These are phyloP conservation scores for Petrosia ficiformis DNA, from an alignment of 37 sponge, comb jelly and placozoan species.

Conservation along the genomic window DNA sequence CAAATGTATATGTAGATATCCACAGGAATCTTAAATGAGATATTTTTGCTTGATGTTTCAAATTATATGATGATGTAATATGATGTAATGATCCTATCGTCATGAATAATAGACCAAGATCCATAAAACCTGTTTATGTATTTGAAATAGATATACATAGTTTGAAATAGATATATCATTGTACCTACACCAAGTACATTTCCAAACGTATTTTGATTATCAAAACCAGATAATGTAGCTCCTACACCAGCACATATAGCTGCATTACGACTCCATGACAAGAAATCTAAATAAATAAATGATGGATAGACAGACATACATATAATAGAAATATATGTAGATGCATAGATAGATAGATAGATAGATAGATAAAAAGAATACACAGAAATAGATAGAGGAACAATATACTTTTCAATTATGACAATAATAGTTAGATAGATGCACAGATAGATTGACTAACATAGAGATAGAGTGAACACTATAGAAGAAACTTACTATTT, in stretches of 20 bases:
- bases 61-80: background rate
- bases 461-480: too few species aligned
- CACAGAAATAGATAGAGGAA: background rate
- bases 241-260: constrained; percentile 42
- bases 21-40: too few species aligned
- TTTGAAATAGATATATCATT: background rate
- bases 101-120: constrained; percentile 26
- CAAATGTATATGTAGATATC: too few species aligned
- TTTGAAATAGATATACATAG: background rate
- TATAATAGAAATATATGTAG: background rate
- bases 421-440: background rate
- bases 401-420: background rate
- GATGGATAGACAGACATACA: too few species aligned
- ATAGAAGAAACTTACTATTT: constrained; percentile 4
- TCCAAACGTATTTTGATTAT: background rate
- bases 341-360: too few species aligned
- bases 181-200: background rate
- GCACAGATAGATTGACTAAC: background rate
- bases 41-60: background rate
- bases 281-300: background rate
- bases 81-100: constrained; percentile 22
- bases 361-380: background rate
- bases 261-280: constrained; percentile 37
- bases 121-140: constrained; percentile 15
- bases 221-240: constrained; percentile 11